Conservation (phyloP, 1,140 invertebrate species). For the Wiebesia pumilae region DNA sequence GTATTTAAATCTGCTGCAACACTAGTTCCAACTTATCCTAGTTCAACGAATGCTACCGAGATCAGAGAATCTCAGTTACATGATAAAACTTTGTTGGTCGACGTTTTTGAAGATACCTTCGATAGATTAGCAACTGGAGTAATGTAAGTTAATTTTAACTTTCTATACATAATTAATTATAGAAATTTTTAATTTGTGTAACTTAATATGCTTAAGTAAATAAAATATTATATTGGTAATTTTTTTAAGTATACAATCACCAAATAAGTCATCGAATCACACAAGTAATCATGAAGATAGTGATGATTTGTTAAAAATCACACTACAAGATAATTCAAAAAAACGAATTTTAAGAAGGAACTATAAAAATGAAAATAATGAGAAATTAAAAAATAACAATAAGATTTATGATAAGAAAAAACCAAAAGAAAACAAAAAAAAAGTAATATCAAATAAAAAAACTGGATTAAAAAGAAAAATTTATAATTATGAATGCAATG, state of each 20-base stretch:
- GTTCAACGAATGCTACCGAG: neutral
- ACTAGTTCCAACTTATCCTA: neutral
- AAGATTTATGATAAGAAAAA: neutral
- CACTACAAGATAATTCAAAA: neutral
- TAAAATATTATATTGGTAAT: too few species aligned
- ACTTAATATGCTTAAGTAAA: too few species aligned
- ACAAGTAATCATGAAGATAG: neutral
- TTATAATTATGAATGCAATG: neutral
- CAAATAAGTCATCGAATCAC: neutral
- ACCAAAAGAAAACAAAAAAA: neutral
- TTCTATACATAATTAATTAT: neutral
- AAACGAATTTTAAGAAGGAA: neutral
- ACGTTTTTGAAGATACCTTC: constrained; percentile 40
- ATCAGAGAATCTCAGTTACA: constrained; percentile 38
- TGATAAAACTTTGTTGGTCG: constrained; percentile 33
- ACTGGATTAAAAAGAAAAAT: constrained; percentile 29
- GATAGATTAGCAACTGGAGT: constrained; percentile 38
- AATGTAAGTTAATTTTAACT: constrained; percentile 24
- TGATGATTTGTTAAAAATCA: neutral
- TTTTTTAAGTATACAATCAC: constrained; percentile 12
- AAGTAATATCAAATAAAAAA: neutral
- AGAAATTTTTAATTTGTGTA: too few species aligned
- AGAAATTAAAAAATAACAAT: neutral
- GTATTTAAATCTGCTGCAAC: neutral
- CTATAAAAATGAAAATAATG: neutral